These are phyloP conservation scores for Theocolax elegans DNA, from an alignment of 1,140 invertebrate species.

Conservation along the genomic window DNA sequence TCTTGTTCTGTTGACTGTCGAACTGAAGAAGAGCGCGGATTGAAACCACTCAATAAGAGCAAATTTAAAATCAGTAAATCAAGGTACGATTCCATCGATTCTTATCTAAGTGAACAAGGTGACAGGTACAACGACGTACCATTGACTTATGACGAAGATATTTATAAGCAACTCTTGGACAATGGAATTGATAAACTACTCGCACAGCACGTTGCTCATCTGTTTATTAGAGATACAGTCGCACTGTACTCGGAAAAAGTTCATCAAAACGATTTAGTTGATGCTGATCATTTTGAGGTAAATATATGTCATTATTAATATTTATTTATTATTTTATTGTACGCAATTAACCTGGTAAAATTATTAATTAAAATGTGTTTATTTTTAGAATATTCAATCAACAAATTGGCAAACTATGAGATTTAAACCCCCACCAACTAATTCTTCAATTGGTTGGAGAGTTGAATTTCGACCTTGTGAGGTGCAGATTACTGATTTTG, in stretches of 20 bases:
- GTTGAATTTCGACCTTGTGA: slow-evolving; percentile 99
- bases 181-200: slow-evolving; percentile 91
- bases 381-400: slow-evolving; percentile 94
- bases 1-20: slow-evolving; percentile 95
- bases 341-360: background rate
- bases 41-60: slow-evolving; percentile 78
- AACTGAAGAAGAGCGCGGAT: slow-evolving; percentile 91
- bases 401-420: slow-evolving; percentile 99
- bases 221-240: slow-evolving; percentile 98
- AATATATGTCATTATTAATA: no score
- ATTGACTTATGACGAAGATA: slow-evolving; percentile 85
- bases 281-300: slow-evolving; percentile 99
- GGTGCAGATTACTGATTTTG: slow-evolving; percentile 98
- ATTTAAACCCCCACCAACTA: slow-evolving; percentile 96
- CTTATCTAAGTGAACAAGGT: slow-evolving; percentile 90
- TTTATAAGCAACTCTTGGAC: slow-evolving; percentile 84
- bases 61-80: slow-evolving; percentile 95
- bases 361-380: slow-evolving; percentile 21
- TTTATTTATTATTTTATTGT: slow-evolving; percentile 7
- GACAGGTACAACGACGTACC: slow-evolving; percentile 93
- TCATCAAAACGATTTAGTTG: slow-evolving; percentile 91
- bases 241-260: slow-evolving; percentile 97
- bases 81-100: slow-evolving; percentile 97
- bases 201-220: slow-evolving; percentile 95
- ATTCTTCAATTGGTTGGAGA: slow-evolving; percentile 97